Evolutionary conservation across 2,113 vertebrate genomes (phyloP), one percentile per base, ranked within the genome.

Genomic region (Apus apus): DNA sequence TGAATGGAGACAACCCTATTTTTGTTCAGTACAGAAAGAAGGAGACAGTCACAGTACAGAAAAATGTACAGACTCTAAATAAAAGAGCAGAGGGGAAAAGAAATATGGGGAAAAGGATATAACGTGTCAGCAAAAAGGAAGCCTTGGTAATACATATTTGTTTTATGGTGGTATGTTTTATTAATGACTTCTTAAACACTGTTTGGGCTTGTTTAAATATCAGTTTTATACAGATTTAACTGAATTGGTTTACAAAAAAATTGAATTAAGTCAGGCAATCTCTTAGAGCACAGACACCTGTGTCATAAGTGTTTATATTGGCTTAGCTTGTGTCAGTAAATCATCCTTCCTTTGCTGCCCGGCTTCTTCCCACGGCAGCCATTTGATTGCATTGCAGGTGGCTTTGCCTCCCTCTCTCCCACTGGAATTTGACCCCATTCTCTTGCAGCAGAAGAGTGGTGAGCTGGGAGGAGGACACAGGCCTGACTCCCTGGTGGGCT

Each of bases 281-380:
- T 89, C 88, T 88, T 70, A 78, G 53, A 94, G 77, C 51, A 81
- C 70, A 89, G 53, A 81, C 83, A 96, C 92, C 86, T 94, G 80
- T 90, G 95, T 92, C 43, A 17, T 62, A 95, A 95, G 61, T 90
- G 83, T 93, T 96, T 95, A 92, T 92, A 85, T 93, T 97, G 92
- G 92, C 92, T 96, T 90, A 90, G 92, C 90, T 93, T 76, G 40
- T 76, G 76, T 48, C 76, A 89, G 86, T 93, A 96, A 85, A 92
- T 94, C 80, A 90, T 82, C 88, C 56, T 85, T 90, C 80, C 68
- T 94, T 64, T 3, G 4, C 66, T 89, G 76, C 80, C 66, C 13
- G 7, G 73, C 80, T 79, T 65, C 92, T 94, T 90, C 66, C 53
- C 76, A 75, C 20, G 3, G 88, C 70, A 78, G 56, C 66, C 0